Percentiles rank a stretch among this genome's conserved stretches.
Conservation (phyloP, 2,888 invertebrate genomes). For the Plagodis dolabraria region DNA sequence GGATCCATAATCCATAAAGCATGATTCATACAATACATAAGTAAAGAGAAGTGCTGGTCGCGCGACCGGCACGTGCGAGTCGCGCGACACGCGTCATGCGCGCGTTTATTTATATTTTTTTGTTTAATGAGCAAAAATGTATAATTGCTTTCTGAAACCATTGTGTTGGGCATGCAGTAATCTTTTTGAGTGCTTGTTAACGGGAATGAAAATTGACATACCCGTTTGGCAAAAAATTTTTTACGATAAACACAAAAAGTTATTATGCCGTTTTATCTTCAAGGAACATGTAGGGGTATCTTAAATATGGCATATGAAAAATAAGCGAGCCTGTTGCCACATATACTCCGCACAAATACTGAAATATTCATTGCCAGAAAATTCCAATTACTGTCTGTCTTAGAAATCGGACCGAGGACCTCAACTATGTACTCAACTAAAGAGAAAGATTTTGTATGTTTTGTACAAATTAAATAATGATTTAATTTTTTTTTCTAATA, state of each 20-base stretch:
- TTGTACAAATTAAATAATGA: too few species aligned
- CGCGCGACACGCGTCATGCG: slow-evolving; percentile 34
- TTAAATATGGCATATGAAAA: too few species aligned
- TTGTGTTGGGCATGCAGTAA: slow-evolving; percentile 54
- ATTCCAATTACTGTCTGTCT: too few species aligned
- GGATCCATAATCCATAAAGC: slow-evolving; percentile 29
- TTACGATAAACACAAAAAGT: background rate
- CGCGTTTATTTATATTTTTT: slow-evolving; percentile 51
- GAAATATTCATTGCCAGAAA: too few species aligned
- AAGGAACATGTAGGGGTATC: background rate
- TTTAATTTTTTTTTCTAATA: too few species aligned
- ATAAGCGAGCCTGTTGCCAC: background rate
- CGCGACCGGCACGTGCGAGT: slow-evolving; percentile 44
- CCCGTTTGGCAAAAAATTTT: slow-evolving; percentile 11
- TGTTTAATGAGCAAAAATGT: slow-evolving; percentile 67
- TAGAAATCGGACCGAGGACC: too few species aligned
- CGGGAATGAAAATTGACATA: slow-evolving; percentile 52
- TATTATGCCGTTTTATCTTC: background rate
- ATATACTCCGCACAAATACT: too few species aligned
- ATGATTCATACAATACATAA: slow-evolving; percentile 26
- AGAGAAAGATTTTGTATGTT: too few species aligned
- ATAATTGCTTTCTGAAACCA: slow-evolving; percentile 64
- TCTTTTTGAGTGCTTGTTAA: slow-evolving; percentile 60
- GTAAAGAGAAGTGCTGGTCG: slow-evolving; percentile 39
- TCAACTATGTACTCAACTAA: too few species aligned